Conservation (phyloP, 2,113 vertebrate species). For the Rhinolophus ferrumequinum region DNA sequence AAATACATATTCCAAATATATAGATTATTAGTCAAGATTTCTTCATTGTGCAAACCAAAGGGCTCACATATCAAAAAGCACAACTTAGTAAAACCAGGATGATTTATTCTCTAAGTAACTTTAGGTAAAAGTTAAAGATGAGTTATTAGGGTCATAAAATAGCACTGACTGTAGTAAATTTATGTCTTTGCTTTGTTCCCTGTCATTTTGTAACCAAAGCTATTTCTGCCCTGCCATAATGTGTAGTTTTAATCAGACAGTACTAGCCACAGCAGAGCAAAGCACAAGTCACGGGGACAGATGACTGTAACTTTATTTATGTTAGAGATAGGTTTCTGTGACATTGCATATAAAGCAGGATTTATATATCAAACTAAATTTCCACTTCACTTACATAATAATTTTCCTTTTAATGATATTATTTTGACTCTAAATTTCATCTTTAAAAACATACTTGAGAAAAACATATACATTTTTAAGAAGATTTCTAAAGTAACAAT, state of each 20-base stretch:
- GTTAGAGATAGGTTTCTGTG: slow-evolving; percentile 27
- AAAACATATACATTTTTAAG: neutral
- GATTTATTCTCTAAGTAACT: slow-evolving; percentile 61
- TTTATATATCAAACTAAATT: slow-evolving; percentile 64
- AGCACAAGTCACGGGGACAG: slow-evolving; percentile 65
- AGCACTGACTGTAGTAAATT: slow-evolving; percentile 51
- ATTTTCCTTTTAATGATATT: slow-evolving; percentile 53
- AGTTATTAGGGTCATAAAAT: slow-evolving; percentile 74
- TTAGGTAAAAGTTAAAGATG: slow-evolving; percentile 75
- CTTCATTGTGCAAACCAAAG: neutral
- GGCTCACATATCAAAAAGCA: neutral
- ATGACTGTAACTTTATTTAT: slow-evolving; percentile 65
- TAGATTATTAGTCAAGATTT: slow-evolving; percentile 32
- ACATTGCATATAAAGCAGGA: slow-evolving; percentile 56
- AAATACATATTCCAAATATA: neutral
- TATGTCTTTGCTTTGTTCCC: slow-evolving; percentile 65
- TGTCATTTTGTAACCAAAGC: slow-evolving; percentile 69
- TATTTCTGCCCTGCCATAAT: slow-evolving; percentile 63
- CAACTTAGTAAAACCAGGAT: slow-evolving; percentile 19
- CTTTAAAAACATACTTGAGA: slow-evolving; percentile 1
- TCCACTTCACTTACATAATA: slow-evolving; percentile 30
- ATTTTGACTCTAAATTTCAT: slow-evolving; percentile 39
- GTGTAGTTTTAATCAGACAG: slow-evolving; percentile 72
- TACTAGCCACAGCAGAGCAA: slow-evolving; percentile 63
- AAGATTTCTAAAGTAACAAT: neutral